Base-by-base conservation (phyloP, 2,888 invertebrate species). In the Brachylomia viminalis region DNA sequence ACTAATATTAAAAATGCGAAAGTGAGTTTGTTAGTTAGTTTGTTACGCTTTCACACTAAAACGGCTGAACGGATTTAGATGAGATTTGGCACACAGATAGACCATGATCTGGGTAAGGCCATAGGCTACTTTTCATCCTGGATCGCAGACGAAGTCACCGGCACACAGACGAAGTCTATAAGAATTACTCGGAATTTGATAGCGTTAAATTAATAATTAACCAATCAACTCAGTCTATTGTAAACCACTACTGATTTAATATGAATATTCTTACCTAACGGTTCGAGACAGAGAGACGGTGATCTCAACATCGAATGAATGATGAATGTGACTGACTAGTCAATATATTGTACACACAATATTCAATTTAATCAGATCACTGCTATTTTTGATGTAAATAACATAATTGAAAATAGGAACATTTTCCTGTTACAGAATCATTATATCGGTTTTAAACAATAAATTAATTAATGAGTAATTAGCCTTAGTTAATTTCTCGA, bases 401-500 rank as follows among this genome's bases (percentile, higher is more conserved):
- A 65, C 13, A 38, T 52, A 42, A 30, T 52, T 10, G 5, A 38
- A 17, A 72, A 38, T 61, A 47, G 6, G 30, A 30, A 72, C 4
- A 62, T 33, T 70, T 56, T 67, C 8, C 23, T 62, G 38, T 27
- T 15, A 45, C 52, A 47, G 15, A 30, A 79, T 52, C 49, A 23
- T 30, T 49, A 30, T 58, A 52, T 38, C 11, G 23, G 54, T 52
- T 56, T n/a, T 33, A 61, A 49, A 42, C 15, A 72, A 56, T 11
- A 72, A 66, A 80, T 58, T 17, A 52, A 68, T 68, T 27, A 65
- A 64, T 58, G 4, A 77, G 67, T n/a, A n/a, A 69, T 75, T 54
- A 49, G 13, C 23, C 17, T 52, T 56, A 30, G 70, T 62, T n/a
- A 54, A 15, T 66, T 33, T 62, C 10, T 58, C 47, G 42, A 69